Conservation (phyloP, 1,140 invertebrate genomes). For the Drosophila chauvacae region DNA sequence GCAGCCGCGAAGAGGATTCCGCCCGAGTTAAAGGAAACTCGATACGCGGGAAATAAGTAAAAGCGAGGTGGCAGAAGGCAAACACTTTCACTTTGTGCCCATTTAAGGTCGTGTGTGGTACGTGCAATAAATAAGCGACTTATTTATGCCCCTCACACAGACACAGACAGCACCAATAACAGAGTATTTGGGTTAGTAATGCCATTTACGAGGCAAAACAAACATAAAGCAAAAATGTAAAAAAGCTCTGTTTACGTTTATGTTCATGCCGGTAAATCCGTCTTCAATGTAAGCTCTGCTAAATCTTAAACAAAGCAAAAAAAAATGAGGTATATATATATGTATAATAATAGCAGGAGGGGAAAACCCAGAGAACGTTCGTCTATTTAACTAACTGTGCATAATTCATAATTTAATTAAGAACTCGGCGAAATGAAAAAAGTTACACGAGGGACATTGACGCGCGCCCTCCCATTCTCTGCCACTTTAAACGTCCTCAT, state of each 20-base stretch:
- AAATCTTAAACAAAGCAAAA: constrained; percentile 37
- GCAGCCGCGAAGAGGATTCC: background rate
- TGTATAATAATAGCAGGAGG: constrained; percentile 3
- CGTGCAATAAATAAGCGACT: constrained; percentile 71
- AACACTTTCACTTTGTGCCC: constrained; percentile 68
- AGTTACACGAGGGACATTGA: constrained; percentile 64
- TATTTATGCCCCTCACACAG: constrained; percentile 66
- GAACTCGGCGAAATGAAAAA: constrained; percentile 72
- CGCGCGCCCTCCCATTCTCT: background rate
- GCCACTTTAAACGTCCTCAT: constrained; percentile 8
- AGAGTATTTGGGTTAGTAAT: constrained; percentile 73
- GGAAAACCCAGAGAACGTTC: constrained; percentile 39
- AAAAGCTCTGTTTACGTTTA: constrained; percentile 53
- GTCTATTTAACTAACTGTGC: constrained; percentile 78
- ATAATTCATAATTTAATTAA: constrained; percentile 82
- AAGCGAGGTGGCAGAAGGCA: constrained; percentile 23
- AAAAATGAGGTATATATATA: background rate
- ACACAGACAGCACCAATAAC: constrained; percentile 47
- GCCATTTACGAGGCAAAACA: constrained; percentile 62
- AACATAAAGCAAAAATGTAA: constrained; percentile 58
- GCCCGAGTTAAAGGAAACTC: constrained; percentile 24
- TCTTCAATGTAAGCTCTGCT: constrained; percentile 62
- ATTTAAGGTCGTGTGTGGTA: constrained; percentile 61
- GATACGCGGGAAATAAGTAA: constrained; percentile 23
- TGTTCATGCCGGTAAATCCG: constrained; percentile 57